Conservation (phyloP, 2,888 invertebrate genomes). For the Coremacera marginata region DNA sequence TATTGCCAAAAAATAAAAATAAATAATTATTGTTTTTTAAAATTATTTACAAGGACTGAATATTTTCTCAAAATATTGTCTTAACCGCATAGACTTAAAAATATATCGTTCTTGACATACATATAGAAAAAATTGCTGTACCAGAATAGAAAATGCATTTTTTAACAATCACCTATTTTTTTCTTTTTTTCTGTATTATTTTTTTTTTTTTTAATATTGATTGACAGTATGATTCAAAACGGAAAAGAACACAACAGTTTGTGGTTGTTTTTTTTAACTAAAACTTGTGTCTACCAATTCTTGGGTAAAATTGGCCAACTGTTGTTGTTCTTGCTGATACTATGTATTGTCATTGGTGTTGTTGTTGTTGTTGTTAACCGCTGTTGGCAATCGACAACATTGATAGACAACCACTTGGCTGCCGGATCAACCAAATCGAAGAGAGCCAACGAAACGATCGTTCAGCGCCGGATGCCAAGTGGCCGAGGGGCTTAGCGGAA, state of each 20-base stretch:
- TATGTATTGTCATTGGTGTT: neutral
- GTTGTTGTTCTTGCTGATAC: neutral
- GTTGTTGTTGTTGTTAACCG: conserved; percentile 12
- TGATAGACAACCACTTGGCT: conserved; percentile 15
- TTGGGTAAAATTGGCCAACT: neutral
- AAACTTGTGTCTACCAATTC: neutral
- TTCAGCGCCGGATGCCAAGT: conserved; percentile 28
- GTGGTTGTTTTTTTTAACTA: neutral
- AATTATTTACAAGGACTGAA: too few relatives aligned
- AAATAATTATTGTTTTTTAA: too few relatives aligned
- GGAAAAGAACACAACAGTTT: conserved; percentile 9
- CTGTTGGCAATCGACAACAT: conserved; percentile 1
- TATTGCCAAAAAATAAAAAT: too few relatives aligned
- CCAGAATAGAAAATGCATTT: too few relatives aligned
- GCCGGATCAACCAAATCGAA: neutral
- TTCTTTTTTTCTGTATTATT: neutral
- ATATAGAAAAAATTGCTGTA: too few relatives aligned
- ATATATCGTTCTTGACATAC: too few relatives aligned
- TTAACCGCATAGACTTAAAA: too few relatives aligned
- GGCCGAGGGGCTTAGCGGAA: conserved; percentile 17
- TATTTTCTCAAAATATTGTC: too few relatives aligned
- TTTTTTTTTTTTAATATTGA: neutral
- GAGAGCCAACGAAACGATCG: conserved; percentile 10
- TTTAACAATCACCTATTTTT: too few relatives aligned
- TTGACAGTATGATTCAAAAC: conserved; percentile 8